Evolutionary conservation across 1,140 invertebrate species (phyloP), one percentile per base, ranked within the genome.

Genomic region (Agraylea sexmaculata): DNA sequence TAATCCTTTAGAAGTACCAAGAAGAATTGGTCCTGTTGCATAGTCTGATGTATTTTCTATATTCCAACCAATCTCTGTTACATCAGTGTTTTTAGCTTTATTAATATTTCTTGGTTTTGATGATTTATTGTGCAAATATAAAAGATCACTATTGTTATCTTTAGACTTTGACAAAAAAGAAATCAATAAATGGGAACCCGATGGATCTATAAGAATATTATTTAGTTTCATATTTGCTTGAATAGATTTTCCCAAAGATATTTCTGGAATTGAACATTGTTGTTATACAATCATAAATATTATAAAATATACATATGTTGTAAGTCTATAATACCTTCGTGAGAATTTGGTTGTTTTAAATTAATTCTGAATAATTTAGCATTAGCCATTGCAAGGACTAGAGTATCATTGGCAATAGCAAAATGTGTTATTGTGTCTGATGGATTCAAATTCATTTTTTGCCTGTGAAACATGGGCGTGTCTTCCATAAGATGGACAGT

Each of bases 11-110:
- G 83, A 85, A 1, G 89, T 94, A 13, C 91, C 92, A 3, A 95
- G 52, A 13, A 96, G 62, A 47, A 95, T 90, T 1, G 84, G 74
- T 3, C 83, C 83, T 1, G 80, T 78, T 1, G 74, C 74, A 4
- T 60, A 69, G 34, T 83, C 76, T 0, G 75, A 83, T 17, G 74
- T 73, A 55, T 83, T 83, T 23, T 74, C 68, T 50, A 71, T 75
- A 64, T 91, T 92, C 83, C 91, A 96, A 0, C 78, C 91, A 1
- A 96, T 83, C 34, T 87, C 78, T 11, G 89, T 93, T 20, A 96
- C 81, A 56, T 88, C 78, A 62, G 90, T 82, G 32, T 83, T 85
- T 50, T 76, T 73, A 37, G 84, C 77, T 59, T 82, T 80, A 50
- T 67, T 59, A 0, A 70, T 63, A 15, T 58, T 51, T 42, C 68